Conservation (phyloP, 1,140 invertebrate genomes). For the Samia ricini region DNA sequence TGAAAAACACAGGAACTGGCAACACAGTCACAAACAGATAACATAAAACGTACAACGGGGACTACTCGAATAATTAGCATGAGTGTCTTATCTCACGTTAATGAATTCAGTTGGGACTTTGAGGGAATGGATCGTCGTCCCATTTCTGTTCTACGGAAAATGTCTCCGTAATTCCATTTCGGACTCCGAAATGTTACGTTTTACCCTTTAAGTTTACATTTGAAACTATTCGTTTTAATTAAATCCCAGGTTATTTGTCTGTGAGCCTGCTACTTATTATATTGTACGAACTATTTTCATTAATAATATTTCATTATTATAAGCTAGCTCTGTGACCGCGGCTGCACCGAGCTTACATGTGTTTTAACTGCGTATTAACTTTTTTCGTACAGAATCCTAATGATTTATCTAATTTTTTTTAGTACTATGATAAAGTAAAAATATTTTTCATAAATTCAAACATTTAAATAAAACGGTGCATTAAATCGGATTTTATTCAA, state of each 20-base stretch:
- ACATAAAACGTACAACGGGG: constrained; percentile 2
- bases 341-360: too few species aligned
- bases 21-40: not conserved
- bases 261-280: not conserved
- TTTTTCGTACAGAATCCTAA: too few species aligned
- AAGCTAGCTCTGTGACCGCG: too few species aligned
- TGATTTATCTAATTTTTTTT: too few species aligned
- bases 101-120: constrained; percentile 3
- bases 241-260: constrained; percentile 6
- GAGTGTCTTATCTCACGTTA: constrained; percentile 3
- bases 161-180: not conserved
- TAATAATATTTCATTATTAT: not conserved
- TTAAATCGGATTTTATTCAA: too few species aligned
- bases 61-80: constrained; percentile 9
- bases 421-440: too few species aligned
- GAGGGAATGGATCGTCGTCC: not conserved
- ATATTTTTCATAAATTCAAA: too few species aligned
- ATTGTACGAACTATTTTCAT: not conserved
- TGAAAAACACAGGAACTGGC: not conserved
- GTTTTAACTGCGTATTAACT: too few species aligned
- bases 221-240: constrained; percentile 11
- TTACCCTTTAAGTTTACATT: not conserved
- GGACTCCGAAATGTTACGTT: not conserved
- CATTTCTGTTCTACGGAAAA: constrained; percentile 3
- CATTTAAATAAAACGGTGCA: too few species aligned